A percentile compares a stretch with the other conserved stretches of the same genome.
Conservation (phyloP, 1,140 invertebrate species). For the Drosophila kepulauana region DNA sequence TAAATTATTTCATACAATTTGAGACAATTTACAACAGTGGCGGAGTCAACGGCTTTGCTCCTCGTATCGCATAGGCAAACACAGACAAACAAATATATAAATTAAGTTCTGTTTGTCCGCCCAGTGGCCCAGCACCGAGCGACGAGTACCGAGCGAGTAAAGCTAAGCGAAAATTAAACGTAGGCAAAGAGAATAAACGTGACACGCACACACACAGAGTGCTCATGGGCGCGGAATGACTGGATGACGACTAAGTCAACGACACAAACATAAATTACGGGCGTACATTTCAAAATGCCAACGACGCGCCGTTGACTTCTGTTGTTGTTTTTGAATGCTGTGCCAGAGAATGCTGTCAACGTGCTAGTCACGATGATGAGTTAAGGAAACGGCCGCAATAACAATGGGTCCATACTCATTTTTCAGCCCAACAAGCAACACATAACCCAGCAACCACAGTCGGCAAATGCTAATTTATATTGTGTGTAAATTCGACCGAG, state of each 20-base stretch:
- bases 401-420: slow-evolving; percentile 16
- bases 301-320: slow-evolving; percentile 32
- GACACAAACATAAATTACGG: slow-evolving; percentile 54
- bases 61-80: slow-evolving; percentile 61
- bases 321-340: slow-evolving; percentile 20
- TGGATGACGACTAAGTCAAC: slow-evolving; percentile 32
- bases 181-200: slow-evolving; percentile 57
- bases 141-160: no score
- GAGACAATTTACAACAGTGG: slow-evolving; percentile 75
- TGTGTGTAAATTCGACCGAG: slow-evolving; percentile 65
- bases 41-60: slow-evolving; percentile 49
- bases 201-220: slow-evolving; percentile 18
- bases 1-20: slow-evolving; percentile 82
- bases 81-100: slow-evolving; percentile 68
- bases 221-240: neutral
- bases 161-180: slow-evolving; percentile 69
- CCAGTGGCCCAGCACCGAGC: neutral
- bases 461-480: slow-evolving; percentile 75
- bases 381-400: slow-evolving; percentile 16
- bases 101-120: slow-evolving; percentile 70
- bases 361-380: slow-evolving; percentile 15
- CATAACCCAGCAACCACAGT: slow-evolving; percentile 39
- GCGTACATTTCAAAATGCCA: slow-evolving; percentile 42
- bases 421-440: neutral
- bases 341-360: neutral